Evolutionary conservation across 1,140 invertebrate species (phyloP).

Genomic region (Hestina assimilis): DNA sequence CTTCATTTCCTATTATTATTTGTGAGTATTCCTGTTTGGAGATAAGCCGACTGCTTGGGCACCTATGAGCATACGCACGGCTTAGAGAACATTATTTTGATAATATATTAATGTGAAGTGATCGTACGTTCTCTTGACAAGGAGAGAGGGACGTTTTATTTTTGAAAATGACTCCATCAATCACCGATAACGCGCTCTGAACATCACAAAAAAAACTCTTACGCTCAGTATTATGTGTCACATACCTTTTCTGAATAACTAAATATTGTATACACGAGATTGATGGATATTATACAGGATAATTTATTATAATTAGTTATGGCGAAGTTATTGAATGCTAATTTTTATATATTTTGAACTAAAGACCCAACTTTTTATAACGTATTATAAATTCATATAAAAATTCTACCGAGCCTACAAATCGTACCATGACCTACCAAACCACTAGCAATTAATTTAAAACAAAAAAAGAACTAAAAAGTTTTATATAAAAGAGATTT

Average conservation of each 20-base stretch:
- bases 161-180: constrained; percentile 74
- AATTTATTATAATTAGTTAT: constrained; percentile 44
- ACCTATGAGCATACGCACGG: constrained; percentile 25
- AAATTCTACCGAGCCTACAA: too few species aligned
- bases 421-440: constrained; percentile 27
- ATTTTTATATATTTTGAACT: constrained; percentile 26
- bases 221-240: constrained; percentile 58
- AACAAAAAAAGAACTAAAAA: constrained; percentile 6
- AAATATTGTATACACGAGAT: constrained; percentile 58
- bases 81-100: constrained; percentile 65
- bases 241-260: constrained; percentile 60
- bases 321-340: constrained; percentile 27
- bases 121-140: constrained; percentile 58
- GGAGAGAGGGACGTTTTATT: constrained; percentile 69
- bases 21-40: constrained; percentile 49
- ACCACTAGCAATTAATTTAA: constrained; percentile 26
- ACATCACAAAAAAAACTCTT: constrained; percentile 65
- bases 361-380: too few species aligned
- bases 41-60: constrained; percentile 46
- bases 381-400: too few species aligned
- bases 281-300: constrained; percentile 52
- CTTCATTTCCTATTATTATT: constrained; percentile 70
- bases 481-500: constrained; percentile 19
- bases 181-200: constrained; percentile 66
- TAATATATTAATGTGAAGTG: constrained; percentile 72